Evolutionary conservation across 2,888 invertebrate species (phyloP).

Genomic region (Macrosiphum euphorbiae): DNA sequence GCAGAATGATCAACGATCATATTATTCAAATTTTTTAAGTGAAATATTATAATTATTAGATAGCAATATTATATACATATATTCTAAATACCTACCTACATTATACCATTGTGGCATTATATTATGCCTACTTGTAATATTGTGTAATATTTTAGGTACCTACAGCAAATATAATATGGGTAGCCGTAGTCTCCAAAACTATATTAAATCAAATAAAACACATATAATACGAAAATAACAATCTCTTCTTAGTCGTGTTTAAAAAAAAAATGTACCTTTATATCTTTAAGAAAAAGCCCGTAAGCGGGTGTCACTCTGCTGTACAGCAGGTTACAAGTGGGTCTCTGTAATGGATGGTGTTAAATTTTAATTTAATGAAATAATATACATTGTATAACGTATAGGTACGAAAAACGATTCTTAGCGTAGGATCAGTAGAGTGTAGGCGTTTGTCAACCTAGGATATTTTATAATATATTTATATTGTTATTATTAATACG

Average conservation of each 20-base stretch:
- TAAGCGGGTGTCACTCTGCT: no score
- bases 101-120: no score
- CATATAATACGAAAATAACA: neutral
- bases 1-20: neutral
- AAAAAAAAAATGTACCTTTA: neutral
- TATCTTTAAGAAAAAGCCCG: no score
- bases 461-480: no score
- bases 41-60: neutral
- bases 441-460: no score
- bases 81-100: neutral
- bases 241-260: neutral
- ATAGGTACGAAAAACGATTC: no score
- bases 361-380: no score
- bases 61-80: neutral
- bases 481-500: no score
- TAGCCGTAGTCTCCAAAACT: neutral
- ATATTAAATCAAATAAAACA: neutral
- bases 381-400: no score
- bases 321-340: no score
- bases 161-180: neutral
- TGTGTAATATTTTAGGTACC: neutral
- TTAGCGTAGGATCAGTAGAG: no score
- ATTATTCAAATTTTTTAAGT: neutral
- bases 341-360: no score
- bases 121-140: neutral